A percentile compares a stretch with the other conserved stretches of the same genome.
Conservation (phyloP, 1,140 invertebrate genomes). For the Nautilus pompilius region DNA sequence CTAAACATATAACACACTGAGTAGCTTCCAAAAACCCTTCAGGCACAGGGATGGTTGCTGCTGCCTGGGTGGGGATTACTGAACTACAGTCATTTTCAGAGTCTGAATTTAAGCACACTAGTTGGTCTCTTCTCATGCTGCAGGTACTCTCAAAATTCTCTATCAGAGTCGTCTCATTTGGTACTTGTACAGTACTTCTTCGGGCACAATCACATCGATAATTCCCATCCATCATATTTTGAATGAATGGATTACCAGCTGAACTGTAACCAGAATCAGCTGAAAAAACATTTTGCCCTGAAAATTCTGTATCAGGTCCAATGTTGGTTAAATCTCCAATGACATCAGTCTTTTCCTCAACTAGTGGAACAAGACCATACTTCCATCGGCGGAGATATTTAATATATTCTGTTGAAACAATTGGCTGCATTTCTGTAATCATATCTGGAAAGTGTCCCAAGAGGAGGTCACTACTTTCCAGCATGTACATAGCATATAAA, state of each 20-base stretch:
- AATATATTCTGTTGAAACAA: conserved; percentile 57
- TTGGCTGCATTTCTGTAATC: conserved; percentile 52
- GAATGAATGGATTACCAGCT: not conserved
- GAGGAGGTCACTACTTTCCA: conserved; percentile 52
- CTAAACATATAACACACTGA: conserved; percentile 63
- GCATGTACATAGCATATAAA: conserved; percentile 42
- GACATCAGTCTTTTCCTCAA: conserved; percentile 7
- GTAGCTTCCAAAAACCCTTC: conserved; percentile 25
- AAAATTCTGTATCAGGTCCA: not conserved
- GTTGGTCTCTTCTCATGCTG: too few species aligned
- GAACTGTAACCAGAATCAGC: conserved; percentile 9
- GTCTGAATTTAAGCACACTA: too few species aligned
- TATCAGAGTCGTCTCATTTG: too few species aligned
- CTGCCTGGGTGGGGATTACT: too few species aligned
- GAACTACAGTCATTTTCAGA: too few species aligned
- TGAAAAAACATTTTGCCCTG: too few species aligned
- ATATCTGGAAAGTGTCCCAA: conserved; percentile 57
- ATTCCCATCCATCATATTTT: conserved; percentile 12
- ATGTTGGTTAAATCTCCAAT: not conserved
- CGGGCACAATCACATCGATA: conserved; percentile 9
- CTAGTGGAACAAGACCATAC: conserved; percentile 20
- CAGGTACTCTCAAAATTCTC: too few species aligned
- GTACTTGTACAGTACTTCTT: not conserved
- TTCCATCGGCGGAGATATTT: conserved; percentile 60
- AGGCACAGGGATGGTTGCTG: too few species aligned